Evolutionary conservation across 1,140 invertebrate species (phyloP), one percentile per base, ranked within the genome.

Genomic region (Anastrepha obliqua): DNA sequence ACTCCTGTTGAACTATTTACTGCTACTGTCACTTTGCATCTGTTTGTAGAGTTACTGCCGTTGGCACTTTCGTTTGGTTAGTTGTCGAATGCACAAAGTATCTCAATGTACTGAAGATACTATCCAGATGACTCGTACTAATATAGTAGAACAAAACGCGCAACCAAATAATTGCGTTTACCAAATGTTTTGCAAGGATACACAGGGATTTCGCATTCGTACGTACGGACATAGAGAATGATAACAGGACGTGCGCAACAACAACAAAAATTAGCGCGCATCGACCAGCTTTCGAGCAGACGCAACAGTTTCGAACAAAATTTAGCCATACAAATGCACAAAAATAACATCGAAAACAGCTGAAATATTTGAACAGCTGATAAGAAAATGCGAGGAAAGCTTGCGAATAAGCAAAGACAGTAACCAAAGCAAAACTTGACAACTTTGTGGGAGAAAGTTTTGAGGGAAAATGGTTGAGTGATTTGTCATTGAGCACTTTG

Each of bases 81-180:
- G 86, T 87, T 87, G 86, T 87, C 47, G 59, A 62, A 60, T 65
- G 58, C 64, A 67, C 62, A 67, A 87, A 87, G 64, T 87, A 87
- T 87, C 86, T 87, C 86, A 87, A 67, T 67, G 64, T 87, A 87
- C 86, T 87, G 86, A 87, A 87, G 86, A 87, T 67, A 87, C 60
- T 87, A 55, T 87, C 29, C 86, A 87, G 86, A 87, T 87, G 86
- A 87, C 86, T 87, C 86, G 29, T 67, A 42, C 64, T 87, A 87
- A 87, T 87, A 87, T 87, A 87, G 86, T 29, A 70, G 59, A 87
- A 87, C 74, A 81, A 81, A 81, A 81, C 74, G 44, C 74, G 74
- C 74, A 81, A 81, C 86, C 62, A 87, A 62, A 65, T 87, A 87
- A 87, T 51, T 87, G 86, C 86, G 86, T 87, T 87, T 87, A 81